Percentiles rank a stretch among this genome's conserved stretches.
These are phyloP conservation scores for Pachyrhynchus sulphureomaculatus DNA, from an alignment of 1,140 invertebrate genomes.

Conservation along the genomic window DNA sequence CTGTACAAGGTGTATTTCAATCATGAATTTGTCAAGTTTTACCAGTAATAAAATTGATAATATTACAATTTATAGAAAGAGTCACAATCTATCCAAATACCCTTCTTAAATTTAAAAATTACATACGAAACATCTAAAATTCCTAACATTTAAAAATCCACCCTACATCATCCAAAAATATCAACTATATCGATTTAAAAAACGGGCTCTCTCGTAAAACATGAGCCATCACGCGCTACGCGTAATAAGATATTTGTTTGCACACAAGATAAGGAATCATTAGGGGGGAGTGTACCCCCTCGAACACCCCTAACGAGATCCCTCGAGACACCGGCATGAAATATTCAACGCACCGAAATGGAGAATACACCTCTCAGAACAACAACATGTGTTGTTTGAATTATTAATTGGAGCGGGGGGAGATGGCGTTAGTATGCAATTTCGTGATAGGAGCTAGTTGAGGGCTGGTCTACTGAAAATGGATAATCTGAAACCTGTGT, in stretches of 20 bases:
- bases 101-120: too few relatives aligned
- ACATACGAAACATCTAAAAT: not conserved
- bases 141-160: not conserved
- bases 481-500: too few relatives aligned
- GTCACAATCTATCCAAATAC: too few relatives aligned
- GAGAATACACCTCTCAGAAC: not conserved
- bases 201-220: not conserved
- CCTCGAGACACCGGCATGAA: conserved; percentile 13
- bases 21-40: too few relatives aligned
- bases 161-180: not conserved
- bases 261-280: conserved; percentile 25
- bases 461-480: too few relatives aligned
- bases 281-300: conserved; percentile 7
- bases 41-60: too few relatives aligned
- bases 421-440: too few relatives aligned
- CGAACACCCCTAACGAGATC: conserved; percentile 10
- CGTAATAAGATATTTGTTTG: conserved; percentile 26
- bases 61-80: too few relatives aligned
- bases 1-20: too few relatives aligned
- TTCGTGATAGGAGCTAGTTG: too few relatives aligned
- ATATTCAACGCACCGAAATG: conserved; percentile 14
- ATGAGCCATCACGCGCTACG: conserved; percentile 2
- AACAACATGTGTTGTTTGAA: conserved; percentile 4
- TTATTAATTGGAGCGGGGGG: not conserved
- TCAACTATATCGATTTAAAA: not conserved